phyloP scores from a whole-genome alignment of 2,888 invertebrate genomes.

The Argyresthia albistria region DNA sequence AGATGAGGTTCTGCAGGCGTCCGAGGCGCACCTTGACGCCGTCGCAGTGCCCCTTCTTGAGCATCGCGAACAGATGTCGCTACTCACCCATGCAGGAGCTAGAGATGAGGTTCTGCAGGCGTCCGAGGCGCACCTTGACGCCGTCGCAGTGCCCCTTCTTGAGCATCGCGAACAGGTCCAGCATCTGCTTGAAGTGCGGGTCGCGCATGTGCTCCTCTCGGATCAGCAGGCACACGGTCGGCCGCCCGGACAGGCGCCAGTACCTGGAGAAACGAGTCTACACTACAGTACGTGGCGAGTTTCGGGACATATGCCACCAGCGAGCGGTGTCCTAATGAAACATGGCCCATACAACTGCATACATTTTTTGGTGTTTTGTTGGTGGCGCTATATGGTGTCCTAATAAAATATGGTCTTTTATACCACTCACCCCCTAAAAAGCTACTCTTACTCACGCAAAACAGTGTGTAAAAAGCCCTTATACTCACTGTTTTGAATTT shows the following conservation, averaged over 20 bases:
- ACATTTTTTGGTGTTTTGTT: too few species aligned
- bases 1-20: conserved; percentile 93
- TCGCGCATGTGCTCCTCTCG: conserved; percentile 97
- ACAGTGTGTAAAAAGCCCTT: too few species aligned
- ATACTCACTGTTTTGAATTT: too few species aligned
- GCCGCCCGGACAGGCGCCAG: conserved; percentile 97
- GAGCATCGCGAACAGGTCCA: conserved; percentile 95
- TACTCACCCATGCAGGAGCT: conserved; percentile 92
- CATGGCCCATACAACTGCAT: too few species aligned
- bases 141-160: conserved; percentile 98
- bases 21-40: conserved; percentile 97
- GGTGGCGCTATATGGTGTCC: too few species aligned
- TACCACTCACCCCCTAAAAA: too few species aligned
- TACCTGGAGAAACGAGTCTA: conserved; percentile 70
- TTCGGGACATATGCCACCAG: too few species aligned
- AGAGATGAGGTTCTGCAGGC: conserved; percentile 96
- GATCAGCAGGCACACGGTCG: conserved; percentile 95
- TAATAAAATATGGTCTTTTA: too few species aligned
- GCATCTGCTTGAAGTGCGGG: conserved; percentile 96
- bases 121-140: conserved; percentile 94
- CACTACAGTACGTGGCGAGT: too few species aligned
- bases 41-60: conserved; percentile 95
- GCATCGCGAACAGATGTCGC: background rate
- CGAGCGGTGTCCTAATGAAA: too few species aligned
- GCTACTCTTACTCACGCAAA: too few species aligned